These are phyloP conservation scores for Heliangelus exortis DNA, from an alignment of 2,797 vertebrate genomes.

Conservation along the genomic window DNA sequence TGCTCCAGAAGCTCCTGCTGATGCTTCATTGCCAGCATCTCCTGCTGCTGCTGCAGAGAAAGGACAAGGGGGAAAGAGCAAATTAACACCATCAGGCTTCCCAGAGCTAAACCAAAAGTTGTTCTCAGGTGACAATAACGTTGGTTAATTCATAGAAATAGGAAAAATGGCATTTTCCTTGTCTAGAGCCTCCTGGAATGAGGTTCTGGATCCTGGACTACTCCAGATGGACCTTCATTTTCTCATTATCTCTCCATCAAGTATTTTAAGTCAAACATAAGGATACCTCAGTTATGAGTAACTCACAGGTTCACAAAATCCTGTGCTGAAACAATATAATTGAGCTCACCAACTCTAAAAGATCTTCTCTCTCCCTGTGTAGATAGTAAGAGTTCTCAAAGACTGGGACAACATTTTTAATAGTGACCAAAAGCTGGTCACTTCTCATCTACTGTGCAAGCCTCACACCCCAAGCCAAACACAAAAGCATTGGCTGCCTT, in stretches of 20 bases:
- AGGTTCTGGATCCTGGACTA: fast-evolving
- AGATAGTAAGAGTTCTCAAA: neutral
- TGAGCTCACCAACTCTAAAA: neutral
- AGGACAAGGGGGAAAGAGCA: neutral
- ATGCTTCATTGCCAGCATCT: conserved; percentile 94
- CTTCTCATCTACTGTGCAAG: neutral
- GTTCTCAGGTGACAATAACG: neutral
- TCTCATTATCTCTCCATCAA: neutral
- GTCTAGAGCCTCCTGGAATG: neutral
- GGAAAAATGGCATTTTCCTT: neutral
- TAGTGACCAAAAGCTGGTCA: neutral
- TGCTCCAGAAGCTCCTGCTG: conserved; percentile 97
- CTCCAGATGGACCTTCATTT: neutral
- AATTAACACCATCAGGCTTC: neutral
- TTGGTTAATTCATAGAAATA: neutral
- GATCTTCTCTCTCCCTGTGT: too few species aligned
- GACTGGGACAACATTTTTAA: neutral
- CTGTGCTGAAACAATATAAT: neutral
- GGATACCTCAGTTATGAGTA: neutral
- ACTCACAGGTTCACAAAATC: neutral
- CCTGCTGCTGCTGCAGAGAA: conserved; percentile 90
- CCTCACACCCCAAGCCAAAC: neutral
- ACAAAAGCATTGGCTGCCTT: neutral
- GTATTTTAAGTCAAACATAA: neutral
- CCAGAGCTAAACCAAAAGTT: neutral